Evolutionary conservation across 2,888 invertebrate species (phyloP), one percentile per base, ranked within the genome.

Genomic region (Craniophora ligustri): DNA sequence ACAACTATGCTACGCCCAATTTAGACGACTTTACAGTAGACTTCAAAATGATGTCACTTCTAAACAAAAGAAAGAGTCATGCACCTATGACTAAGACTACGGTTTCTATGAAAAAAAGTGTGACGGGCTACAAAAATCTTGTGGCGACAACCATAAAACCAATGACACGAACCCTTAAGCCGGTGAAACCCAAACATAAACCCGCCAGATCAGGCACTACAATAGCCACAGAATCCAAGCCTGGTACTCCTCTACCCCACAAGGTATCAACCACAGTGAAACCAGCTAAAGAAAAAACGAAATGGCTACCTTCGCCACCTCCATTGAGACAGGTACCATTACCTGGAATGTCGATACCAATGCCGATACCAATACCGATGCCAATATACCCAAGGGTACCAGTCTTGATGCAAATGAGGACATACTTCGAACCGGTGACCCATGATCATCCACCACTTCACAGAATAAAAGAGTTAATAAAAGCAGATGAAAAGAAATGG

Each of bases 361-460:
- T 62, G 21, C 39, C 42, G 0, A 41, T 63, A 34, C 42, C 42
- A 23, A 26, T 58, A 10, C 47, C 50, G n/a, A 41, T 69, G 6
- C 55, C 67, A n/a, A 19, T 64, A 1, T 66, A 57, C 5, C 56
- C 63, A 18, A 51, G 55, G 32, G 7, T 59, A 0, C 85, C 90
- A 0, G 15, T 88, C 0, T 49, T 88, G 1, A 34, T 87, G 0
- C 88, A 85, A 4, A 85, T 78, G 26, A 79, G 64, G 16, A 67
- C 85, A 0, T 80, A 81, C 16, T 92, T 67, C 57, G 90, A 91
- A 50, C 86, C 84, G 0, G 89, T 91, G 3, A 59, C 76, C 3
- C 92, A 91, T 35, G 70, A 89, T 30, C 92, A 92, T 48, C 92
- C 92, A 0, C 85, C 89, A 0, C 31, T 84, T 1, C 32, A 76